These are phyloP conservation scores for Caenorhabditis becei DNA, from an alignment of 2,888 invertebrate species.

Conservation along the genomic window DNA sequence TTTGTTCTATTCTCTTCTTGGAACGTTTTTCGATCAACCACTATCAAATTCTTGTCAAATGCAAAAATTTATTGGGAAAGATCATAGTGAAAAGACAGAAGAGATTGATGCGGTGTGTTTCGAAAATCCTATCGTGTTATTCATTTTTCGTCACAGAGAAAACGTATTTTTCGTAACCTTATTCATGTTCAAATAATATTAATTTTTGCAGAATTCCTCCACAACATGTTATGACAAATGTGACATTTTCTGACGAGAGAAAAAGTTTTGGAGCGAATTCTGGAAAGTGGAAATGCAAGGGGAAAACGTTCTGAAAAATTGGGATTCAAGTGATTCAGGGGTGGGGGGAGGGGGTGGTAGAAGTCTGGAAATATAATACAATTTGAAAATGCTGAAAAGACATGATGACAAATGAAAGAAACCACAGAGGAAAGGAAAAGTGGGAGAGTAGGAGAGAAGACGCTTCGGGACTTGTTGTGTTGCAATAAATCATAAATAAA, in stretches of 20 bases:
- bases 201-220: slow-evolving; percentile 31
- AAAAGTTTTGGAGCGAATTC: slow-evolving; percentile 4
- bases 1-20: no score
- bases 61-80: slow-evolving; percentile 9
- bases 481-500: slow-evolving; percentile 2
- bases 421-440: slow-evolving; percentile 50
- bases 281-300: slow-evolving; percentile 11
- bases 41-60: not conserved
- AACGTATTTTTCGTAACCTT: slow-evolving; percentile 28
- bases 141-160: slow-evolving; percentile 13
- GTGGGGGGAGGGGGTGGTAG: not conserved
- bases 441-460: slow-evolving; percentile 33
- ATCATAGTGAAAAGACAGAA: slow-evolving; percentile 10
- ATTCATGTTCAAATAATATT: slow-evolving; percentile 59
- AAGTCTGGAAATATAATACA: slow-evolving; percentile 21
- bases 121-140: slow-evolving; percentile 8
- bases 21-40: no score
- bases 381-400: slow-evolving; percentile 26
- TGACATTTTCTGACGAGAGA: slow-evolving; percentile 31
- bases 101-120: slow-evolving; percentile 7
- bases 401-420: slow-evolving; percentile 49
- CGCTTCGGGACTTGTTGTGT: slow-evolving; percentile 35
- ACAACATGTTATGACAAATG: slow-evolving; percentile 12
- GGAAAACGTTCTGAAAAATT: not conserved
- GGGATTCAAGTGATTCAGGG: slow-evolving; percentile 15